phyloP scores from a whole-genome alignment of 2,113 vertebrate species.

The Archilochus colubris region DNA sequence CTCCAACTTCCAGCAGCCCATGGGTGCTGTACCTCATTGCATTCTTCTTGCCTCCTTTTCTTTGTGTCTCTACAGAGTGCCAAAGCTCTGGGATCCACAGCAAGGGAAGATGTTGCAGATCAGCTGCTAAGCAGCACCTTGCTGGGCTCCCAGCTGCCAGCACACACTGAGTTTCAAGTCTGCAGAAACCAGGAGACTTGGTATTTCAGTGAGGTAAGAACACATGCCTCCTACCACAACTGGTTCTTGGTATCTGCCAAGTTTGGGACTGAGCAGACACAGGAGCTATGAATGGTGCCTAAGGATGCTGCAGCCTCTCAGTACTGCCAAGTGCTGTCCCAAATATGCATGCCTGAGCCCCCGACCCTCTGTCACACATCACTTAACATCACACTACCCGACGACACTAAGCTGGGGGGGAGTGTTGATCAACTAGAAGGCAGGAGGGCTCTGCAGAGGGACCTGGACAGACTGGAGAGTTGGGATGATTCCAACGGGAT shows the following conservation, averaged over 20 bases:
- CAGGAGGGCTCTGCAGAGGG: too few relatives aligned
- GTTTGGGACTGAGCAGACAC: neutral
- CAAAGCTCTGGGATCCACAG: neutral
- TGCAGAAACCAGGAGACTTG: neutral
- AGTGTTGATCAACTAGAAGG: too few relatives aligned
- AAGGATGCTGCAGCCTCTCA: neutral
- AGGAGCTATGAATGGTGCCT: fast-evolving
- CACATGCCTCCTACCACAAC: neutral
- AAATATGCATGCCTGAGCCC: neutral
- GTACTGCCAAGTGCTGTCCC: neutral
- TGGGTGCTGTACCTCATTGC: neutral
- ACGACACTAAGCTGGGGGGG: too few relatives aligned
- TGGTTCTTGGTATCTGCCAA: neutral
- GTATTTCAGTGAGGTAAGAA: neutral
- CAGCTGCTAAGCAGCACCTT: neutral
- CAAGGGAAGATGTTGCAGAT: neutral
- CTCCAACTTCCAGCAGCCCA: neutral
- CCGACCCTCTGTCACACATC: neutral
- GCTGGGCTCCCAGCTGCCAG: neutral
- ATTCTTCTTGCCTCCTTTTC: neutral
- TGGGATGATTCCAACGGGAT: too few relatives aligned
- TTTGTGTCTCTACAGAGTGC: neutral
- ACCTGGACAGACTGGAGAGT: too few relatives aligned
- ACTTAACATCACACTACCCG: neutral
- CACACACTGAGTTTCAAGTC: neutral